These are phyloP conservation scores for Microctonus hyperodae DNA, from an alignment of 2,888 invertebrate species.

Conservation along the genomic window DNA sequence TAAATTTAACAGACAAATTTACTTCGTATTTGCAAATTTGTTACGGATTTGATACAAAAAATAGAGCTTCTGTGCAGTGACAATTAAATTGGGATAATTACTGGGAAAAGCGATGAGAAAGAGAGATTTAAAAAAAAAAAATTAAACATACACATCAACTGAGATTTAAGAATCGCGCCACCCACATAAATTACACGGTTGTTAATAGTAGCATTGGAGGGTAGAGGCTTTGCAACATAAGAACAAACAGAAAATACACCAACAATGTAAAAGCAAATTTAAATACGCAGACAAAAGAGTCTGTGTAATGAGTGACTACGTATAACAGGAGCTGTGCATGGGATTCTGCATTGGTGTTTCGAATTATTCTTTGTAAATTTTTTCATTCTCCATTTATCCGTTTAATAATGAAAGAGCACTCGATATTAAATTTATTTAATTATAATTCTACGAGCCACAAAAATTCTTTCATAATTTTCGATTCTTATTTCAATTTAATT, in stretches of 20 bases:
- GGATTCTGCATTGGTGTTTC: conserved; percentile 14
- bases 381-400: not conserved
- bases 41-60: conserved; percentile 23
- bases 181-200: too few relatives aligned
- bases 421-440: not conserved
- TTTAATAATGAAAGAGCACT: not conserved
- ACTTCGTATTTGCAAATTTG: conserved; percentile 26
- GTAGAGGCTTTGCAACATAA: conserved; percentile 1
- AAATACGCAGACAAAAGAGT: conserved; percentile 31
- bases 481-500: too few relatives aligned
- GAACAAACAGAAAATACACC: conserved; percentile 22
- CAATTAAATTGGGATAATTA: conserved; percentile 39
- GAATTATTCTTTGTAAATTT: conserved; percentile 29
- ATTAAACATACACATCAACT: conserved; percentile 6
- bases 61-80: conserved; percentile 19
- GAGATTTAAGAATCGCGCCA: conserved; percentile 3
- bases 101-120: conserved; percentile 30
- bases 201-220: too few relatives aligned
- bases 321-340: conserved; percentile 25
- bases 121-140: not conserved
- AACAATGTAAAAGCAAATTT: conserved; percentile 35
- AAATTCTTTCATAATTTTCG: too few relatives aligned
- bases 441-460: too few relatives aligned
- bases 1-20: too few relatives aligned
- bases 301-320: conserved; percentile 38